Conservation (phyloP, 2,797 vertebrate genomes). For the Anas georgica region DNA sequence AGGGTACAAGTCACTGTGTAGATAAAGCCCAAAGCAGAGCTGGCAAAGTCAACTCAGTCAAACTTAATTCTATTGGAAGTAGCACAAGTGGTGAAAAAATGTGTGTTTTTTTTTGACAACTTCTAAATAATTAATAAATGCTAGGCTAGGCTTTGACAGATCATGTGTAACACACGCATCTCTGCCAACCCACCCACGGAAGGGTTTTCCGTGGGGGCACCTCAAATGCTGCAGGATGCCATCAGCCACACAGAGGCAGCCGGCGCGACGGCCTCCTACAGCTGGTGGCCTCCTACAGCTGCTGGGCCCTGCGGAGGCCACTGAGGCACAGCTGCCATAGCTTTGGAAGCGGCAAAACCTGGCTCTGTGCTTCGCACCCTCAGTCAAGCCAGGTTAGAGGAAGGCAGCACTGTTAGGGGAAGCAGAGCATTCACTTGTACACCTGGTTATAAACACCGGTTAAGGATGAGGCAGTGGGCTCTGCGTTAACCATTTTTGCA, state of each 20-base stretch:
- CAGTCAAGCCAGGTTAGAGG: neutral
- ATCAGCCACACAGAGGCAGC: neutral
- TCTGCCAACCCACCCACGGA: neutral
- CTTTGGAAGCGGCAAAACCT: neutral
- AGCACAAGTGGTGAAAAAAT: neutral
- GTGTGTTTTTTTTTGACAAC: neutral
- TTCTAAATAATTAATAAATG: neutral
- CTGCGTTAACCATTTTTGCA: neutral
- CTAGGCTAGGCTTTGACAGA: neutral
- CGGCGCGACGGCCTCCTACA: rapidly evolving
- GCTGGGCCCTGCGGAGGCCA: neutral
- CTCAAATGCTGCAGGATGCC: neutral
- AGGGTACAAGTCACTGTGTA: neutral
- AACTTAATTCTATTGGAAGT: neutral
- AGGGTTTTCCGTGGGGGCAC: neutral
- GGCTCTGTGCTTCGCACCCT: neutral
- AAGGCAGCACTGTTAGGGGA: neutral
- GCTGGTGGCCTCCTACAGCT: rapidly evolving
- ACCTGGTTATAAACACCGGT: neutral
- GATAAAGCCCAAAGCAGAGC: neutral
- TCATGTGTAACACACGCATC: rapidly evolving
- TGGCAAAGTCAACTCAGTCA: neutral
- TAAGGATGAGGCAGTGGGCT: rapidly evolving
- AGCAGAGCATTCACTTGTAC: neutral
- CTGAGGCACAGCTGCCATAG: neutral